These are phyloP conservation scores for Synanthedon andrenaeformis DNA, from an alignment of 2,888 invertebrate species.

Conservation along the genomic window DNA sequence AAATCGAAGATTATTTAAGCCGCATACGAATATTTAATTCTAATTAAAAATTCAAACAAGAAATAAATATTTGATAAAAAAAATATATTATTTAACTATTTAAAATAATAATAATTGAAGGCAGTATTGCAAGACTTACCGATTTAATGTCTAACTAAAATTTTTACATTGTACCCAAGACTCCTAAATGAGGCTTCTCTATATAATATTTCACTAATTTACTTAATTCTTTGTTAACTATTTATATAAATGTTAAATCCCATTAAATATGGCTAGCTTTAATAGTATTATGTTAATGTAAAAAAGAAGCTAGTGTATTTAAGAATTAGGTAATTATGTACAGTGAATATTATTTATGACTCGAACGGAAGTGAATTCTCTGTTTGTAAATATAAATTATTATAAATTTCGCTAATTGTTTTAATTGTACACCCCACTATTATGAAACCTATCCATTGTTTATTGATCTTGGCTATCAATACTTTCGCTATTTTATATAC, in stretches of 20 bases:
- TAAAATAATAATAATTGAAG: no score
- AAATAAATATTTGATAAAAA: no score
- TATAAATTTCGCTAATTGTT: constrained; percentile 41
- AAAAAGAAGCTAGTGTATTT: constrained; percentile 68
- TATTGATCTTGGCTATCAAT: no score
- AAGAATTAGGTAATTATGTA: constrained; percentile 68
- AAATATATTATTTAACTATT: no score
- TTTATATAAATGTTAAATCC: constrained; percentile 66
- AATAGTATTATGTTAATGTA: constrained; percentile 65
- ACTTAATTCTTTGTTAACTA: constrained; percentile 65
- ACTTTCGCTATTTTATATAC: no score
- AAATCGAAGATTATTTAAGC: no score
- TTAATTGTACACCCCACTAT: constrained; percentile 12
- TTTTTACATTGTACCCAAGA: no score
- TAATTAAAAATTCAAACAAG: no score
- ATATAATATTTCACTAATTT: constrained; percentile 51
- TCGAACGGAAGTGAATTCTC: constrained; percentile 43
- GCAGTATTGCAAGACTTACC: no score
- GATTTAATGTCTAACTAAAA: no score
- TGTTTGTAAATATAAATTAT: constrained; percentile 68
- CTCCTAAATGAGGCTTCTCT: constrained; percentile 29
- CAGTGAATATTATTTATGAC: constrained; percentile 67
- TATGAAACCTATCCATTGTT: background rate
- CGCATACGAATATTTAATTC: no score
- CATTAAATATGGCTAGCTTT: constrained; percentile 62